These are phyloP conservation scores for Poliocrania exsul DNA, from an alignment of 2,797 vertebrate species.

Conservation along the genomic window DNA sequence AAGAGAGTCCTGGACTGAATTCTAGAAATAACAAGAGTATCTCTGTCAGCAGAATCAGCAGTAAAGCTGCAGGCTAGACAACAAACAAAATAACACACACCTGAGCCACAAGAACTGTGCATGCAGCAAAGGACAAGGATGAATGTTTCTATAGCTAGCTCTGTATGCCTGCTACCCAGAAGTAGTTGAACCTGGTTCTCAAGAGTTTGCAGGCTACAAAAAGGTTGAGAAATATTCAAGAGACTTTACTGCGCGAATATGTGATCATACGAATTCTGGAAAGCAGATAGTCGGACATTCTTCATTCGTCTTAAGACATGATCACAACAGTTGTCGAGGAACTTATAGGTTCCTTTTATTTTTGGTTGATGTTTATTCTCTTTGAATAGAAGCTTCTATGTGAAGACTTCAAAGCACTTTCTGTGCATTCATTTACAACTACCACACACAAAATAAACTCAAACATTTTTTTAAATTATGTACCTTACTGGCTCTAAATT, in stretches of 20 bases:
- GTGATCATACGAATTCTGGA: not conserved
- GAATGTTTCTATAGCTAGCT: not conserved
- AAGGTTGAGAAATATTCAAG: not conserved
- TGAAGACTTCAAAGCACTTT: not conserved
- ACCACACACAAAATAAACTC: not conserved
- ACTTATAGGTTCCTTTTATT: not conserved
- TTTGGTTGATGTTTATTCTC: not conserved
- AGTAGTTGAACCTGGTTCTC: not conserved
- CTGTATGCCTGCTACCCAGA: not conserved
- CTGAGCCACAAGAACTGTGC: not conserved
- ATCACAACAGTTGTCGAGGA: not conserved
- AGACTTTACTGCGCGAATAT: not conserved
- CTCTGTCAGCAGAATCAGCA: not conserved
- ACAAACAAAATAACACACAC: not conserved
- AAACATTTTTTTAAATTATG: not conserved
- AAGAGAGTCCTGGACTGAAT: not conserved
- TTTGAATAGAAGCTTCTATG: not conserved
- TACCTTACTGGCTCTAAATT: not conserved
- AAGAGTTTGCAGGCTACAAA: not conserved
- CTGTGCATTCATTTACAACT: not conserved
- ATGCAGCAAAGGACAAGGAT: not conserved
- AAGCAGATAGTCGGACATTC: not conserved
- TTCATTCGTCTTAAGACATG: not conserved
- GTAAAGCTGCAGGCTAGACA: not conserved
- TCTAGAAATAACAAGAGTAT: not conserved